These are phyloP conservation scores for Diploscapter pachys DNA, from an alignment of 1,140 invertebrate genomes.

Conservation along the genomic window DNA sequence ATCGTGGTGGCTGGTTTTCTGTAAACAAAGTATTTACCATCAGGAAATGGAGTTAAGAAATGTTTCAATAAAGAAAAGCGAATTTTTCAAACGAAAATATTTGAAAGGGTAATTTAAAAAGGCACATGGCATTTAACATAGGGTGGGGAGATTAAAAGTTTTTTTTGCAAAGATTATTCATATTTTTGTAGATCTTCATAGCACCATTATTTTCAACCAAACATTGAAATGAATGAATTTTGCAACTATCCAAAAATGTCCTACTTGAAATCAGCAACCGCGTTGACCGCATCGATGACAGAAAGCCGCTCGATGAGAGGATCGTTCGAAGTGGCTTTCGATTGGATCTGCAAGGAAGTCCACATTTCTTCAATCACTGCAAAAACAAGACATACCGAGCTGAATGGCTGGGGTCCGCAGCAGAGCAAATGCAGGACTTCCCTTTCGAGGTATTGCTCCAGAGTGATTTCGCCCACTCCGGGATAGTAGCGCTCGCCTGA, in stretches of 20 bases:
- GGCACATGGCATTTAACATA: no score
- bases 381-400: conserved; percentile 26
- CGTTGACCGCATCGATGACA: conserved; percentile 78
- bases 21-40: background rate
- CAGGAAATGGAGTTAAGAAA: background rate
- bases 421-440: conserved; percentile 95
- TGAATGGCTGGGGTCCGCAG: conserved; percentile 72
- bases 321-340: conserved; percentile 68
- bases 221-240: background rate
- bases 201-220: no score
- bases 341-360: no score
- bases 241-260: background rate
- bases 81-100: no score
- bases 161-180: no score
- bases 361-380: no score
- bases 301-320: conserved; percentile 71
- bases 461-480: conserved; percentile 64
- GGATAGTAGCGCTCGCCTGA: conserved; percentile 78
- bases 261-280: conserved; percentile 80
- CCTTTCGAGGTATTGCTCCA: conserved; percentile 81
- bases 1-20: conserved; percentile 68
- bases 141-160: no score
- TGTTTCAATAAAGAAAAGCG: background rate
- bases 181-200: no score
- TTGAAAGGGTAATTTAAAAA: no score